Conservation (phyloP, 2,888 invertebrate species). For the Arctia plantaginis region DNA sequence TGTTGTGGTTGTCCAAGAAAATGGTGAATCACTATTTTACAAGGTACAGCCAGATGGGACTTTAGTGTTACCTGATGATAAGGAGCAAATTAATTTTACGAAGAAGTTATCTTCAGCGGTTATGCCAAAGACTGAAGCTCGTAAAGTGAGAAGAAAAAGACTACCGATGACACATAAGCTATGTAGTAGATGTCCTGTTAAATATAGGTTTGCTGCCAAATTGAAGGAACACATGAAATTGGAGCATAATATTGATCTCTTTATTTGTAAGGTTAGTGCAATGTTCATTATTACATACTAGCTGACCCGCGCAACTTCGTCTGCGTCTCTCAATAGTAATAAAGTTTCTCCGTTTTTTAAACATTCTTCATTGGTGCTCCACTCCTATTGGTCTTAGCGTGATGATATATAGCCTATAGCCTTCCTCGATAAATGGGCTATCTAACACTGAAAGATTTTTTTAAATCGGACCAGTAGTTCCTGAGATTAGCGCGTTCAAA, state of each 20-base stretch:
- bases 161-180: constrained; percentile 68
- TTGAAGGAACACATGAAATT: constrained; percentile 74
- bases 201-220: constrained; percentile 75
- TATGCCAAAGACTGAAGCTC: constrained; percentile 27
- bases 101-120: constrained; percentile 20
- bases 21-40: constrained; percentile 54
- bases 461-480: too few relatives aligned
- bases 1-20: constrained; percentile 63
- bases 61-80: constrained; percentile 40
- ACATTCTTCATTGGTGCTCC: too few relatives aligned
- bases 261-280: constrained; percentile 72
- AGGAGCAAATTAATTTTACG: constrained; percentile 39
- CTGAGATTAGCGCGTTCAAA: too few relatives aligned
- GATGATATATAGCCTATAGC: too few relatives aligned
- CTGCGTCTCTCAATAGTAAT: too few relatives aligned
- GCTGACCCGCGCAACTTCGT: too few relatives aligned
- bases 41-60: constrained; percentile 51
- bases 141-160: constrained; percentile 64
- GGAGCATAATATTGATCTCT: constrained; percentile 70
- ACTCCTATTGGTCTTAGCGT: too few relatives aligned
- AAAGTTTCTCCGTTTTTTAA: too few relatives aligned
- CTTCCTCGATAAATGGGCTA: too few relatives aligned
- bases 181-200: constrained; percentile 72
- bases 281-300: not conserved
- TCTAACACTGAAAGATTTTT: too few relatives aligned